Conservation (phyloP, 2,888 invertebrate species). For the Mycalesis mineus region DNA sequence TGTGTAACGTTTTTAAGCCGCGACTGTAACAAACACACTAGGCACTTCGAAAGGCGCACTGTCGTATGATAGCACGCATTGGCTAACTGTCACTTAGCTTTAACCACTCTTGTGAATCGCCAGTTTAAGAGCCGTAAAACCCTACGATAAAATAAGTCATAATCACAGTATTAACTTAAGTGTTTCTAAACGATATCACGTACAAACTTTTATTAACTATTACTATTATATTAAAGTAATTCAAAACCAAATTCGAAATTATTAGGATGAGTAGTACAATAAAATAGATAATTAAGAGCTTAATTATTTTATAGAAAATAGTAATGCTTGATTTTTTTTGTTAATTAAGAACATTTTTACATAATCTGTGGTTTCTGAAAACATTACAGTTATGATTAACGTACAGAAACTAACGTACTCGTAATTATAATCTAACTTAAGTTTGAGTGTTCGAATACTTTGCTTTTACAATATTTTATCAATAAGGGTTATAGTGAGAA, state of each 20-base stretch:
- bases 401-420: neutral
- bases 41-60: too few species aligned
- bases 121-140: neutral
- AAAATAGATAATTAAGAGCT: neutral
- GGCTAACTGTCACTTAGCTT: neutral
- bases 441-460: too few species aligned
- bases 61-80: too few species aligned
- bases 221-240: neutral
- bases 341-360: neutral
- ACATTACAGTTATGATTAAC: neutral
- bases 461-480: too few species aligned
- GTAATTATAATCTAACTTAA: too few species aligned
- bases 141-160: conserved; percentile 11
- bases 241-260: neutral
- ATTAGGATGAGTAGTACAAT: neutral
- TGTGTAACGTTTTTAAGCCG: too few species aligned
- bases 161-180: conserved; percentile 23
- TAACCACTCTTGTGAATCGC: too few species aligned
- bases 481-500: too few species aligned
- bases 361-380: neutral
- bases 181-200: conserved; percentile 10
- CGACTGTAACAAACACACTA: too few species aligned
- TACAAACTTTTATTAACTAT: neutral
- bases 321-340: neutral
- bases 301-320: neutral